Percentiles rank a stretch among this genome's conserved stretches.
Evolutionary conservation across 1,140 invertebrate species (phyloP).

Genomic region (Neuroterus valhalla): DNA sequence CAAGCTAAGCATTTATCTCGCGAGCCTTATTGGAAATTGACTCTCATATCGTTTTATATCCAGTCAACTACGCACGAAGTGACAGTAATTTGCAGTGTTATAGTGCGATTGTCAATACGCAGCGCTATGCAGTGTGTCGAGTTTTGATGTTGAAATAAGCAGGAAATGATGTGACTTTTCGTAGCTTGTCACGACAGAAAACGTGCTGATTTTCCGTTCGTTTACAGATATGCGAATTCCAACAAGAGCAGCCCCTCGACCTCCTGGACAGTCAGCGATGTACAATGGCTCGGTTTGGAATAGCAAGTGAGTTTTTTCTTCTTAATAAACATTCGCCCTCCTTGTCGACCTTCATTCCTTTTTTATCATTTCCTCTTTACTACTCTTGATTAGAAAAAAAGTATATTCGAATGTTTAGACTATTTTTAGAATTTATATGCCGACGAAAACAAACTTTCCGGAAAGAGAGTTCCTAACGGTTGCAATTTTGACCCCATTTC

Average conservation of each 20-base stretch:
- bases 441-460: no score
- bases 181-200: slow-evolving; percentile 42
- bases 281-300: slow-evolving; percentile 60
- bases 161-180: slow-evolving; percentile 44
- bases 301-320: slow-evolving; percentile 59
- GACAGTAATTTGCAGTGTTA: slow-evolving; percentile 31
- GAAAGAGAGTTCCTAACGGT: no score
- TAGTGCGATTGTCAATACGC: slow-evolving; percentile 50
- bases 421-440: neutral
- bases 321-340: slow-evolving; percentile 20
- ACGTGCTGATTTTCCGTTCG: slow-evolving; percentile 40
- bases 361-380: neutral
- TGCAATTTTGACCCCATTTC: no score
- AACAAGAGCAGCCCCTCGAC: slow-evolving; percentile 67
- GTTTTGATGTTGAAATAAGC: no score
- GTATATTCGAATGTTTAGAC: neutral
- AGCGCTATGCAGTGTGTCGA: slow-evolving; percentile 51
- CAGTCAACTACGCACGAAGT: slow-evolving; percentile 33
- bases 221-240: slow-evolving; percentile 69
- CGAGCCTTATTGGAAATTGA: neutral
- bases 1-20: slow-evolving; percentile 42
- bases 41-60: slow-evolving; percentile 37
- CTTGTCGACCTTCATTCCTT: slow-evolving; percentile 40
- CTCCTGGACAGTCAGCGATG: slow-evolving; percentile 53
- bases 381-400: neutral